These are phyloP conservation scores for Dicyrtomina minuta DNA, from an alignment of 2,888 invertebrate genomes.

Conservation along the genomic window DNA sequence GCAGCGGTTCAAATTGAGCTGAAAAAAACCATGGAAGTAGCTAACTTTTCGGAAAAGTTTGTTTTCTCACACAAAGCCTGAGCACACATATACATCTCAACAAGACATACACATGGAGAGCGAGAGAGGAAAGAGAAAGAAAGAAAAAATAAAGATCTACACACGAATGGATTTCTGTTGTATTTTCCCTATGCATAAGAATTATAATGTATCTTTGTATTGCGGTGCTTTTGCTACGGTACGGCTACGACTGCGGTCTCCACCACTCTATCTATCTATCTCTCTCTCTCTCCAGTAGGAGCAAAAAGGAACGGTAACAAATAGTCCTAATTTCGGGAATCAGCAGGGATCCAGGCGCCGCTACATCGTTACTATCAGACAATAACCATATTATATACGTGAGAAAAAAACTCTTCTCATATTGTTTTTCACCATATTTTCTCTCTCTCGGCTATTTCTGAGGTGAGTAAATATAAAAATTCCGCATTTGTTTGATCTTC, in stretches of 20 bases:
- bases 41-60: slow-evolving; percentile 37
- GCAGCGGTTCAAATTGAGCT: slow-evolving; percentile 29
- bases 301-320: slow-evolving; percentile 52
- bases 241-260: no score
- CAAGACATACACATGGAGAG: slow-evolving; percentile 9
- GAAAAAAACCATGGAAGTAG: slow-evolving; percentile 30
- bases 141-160: slow-evolving; percentile 21
- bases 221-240: no score
- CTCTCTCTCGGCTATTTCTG: slow-evolving; percentile 22
- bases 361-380: slow-evolving; percentile 53
- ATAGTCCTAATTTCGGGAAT: slow-evolving; percentile 54
- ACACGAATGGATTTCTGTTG: slow-evolving; percentile 28
- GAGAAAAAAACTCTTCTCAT: slow-evolving; percentile 49
- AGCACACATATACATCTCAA: slow-evolving; percentile 18
- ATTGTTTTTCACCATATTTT: slow-evolving; percentile 45
- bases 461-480: slow-evolving; percentile 49
- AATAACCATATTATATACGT: slow-evolving; percentile 53
- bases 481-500: slow-evolving; percentile 50
- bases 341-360: slow-evolving; percentile 54
- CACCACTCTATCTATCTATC: background rate
- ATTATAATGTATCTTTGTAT: slow-evolving; percentile 19
- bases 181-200: slow-evolving; percentile 27
- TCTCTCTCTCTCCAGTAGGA: slow-evolving; percentile 20
- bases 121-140: slow-evolving; percentile 12
- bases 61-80: slow-evolving; percentile 43